Evolutionary conservation across 2,797 vertebrate genomes (phyloP), one percentile per base, ranked within the genome.

Genomic region (Muscicapa comitata): DNA sequence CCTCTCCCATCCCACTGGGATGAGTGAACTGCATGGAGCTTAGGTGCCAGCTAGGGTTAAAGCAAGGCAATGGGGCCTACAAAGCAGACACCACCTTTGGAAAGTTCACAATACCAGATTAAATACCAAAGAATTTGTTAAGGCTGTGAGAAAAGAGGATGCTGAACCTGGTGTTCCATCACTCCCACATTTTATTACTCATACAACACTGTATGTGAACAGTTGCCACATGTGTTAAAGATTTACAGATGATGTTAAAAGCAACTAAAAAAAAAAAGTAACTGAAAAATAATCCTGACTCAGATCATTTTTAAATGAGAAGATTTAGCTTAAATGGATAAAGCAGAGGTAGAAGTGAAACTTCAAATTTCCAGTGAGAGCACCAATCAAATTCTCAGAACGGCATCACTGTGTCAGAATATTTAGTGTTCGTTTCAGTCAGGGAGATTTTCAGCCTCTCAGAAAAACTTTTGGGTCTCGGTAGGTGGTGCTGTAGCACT

Each of bases 401-500:
- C 4, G 4, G 15, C 35, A 37, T 24, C 21, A 17, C 29, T 63
- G 11, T 63, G 29, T 40, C 57, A 19, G 31, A 79, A 2, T 17
- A 74, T 31, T 83, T 33, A 9, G 2, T 17, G 10, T 13, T 80
- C 13, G 4, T 75, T 42, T 37, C 50, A 31, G 10, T 12, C 35
- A 33, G n/a, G 6, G n/a, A 77, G 17, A 38, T 19, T 92, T 78
- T 26, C 0, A 0, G 20, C n/a, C 73, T 50, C 29, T 47, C 26
- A 38, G 55, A 24, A 81, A 63, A 81, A 15, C 51, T n/a, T 68
- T 6, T 6, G 19, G 11, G 26, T 35, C n/a, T 63, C 67, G 1
- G 77, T 77, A 96, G 95, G 57, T 95, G 90, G 92, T 89, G 95
- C 95, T 95, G 6, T 8, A 68, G 58, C 24, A 23, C 67, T 87